phyloP scores from a whole-genome alignment of 2,888 invertebrate species.

The Ormyrus labotus region DNA sequence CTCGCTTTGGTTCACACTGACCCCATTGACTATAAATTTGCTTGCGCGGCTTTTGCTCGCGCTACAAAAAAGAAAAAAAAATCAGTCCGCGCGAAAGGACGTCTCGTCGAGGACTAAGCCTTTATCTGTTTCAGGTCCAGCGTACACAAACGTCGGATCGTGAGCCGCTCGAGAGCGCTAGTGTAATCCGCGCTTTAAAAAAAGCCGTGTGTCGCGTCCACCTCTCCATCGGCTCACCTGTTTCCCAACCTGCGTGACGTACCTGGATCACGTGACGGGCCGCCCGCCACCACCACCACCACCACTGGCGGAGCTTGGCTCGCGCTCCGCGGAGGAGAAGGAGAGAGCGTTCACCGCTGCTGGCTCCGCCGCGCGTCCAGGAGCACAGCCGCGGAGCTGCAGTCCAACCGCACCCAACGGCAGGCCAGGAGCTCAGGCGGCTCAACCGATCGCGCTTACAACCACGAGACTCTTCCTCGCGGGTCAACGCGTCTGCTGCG shows the following conservation, averaged over 20 bases:
- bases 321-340: not conserved
- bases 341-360: constrained; percentile 49
- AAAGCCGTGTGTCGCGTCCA: not conserved
- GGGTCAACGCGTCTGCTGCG: not conserved
- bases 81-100: too few relatives aligned
- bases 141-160: not conserved
- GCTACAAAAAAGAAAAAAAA: too few relatives aligned
- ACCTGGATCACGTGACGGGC: constrained; percentile 70
- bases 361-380: constrained; percentile 39
- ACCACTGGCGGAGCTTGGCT: not conserved
- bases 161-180: not conserved
- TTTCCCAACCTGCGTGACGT: constrained; percentile 75
- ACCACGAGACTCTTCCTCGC: not conserved
- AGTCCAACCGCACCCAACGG: constrained; percentile 73
- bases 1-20: too few relatives aligned
- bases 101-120: too few relatives aligned
- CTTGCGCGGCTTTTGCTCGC: too few relatives aligned
- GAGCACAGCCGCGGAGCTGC: constrained; percentile 31
- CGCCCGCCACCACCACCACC: constrained; percentile 34
- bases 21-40: too few relatives aligned
- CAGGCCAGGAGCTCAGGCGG: constrained; percentile 64
- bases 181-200: too few relatives aligned
- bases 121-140: not conserved
- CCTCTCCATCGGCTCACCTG: constrained; percentile 65
- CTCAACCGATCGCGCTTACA: not conserved